These are phyloP conservation scores for Timandra comae DNA, from an alignment of 2,888 invertebrate genomes.

Conservation along the genomic window DNA sequence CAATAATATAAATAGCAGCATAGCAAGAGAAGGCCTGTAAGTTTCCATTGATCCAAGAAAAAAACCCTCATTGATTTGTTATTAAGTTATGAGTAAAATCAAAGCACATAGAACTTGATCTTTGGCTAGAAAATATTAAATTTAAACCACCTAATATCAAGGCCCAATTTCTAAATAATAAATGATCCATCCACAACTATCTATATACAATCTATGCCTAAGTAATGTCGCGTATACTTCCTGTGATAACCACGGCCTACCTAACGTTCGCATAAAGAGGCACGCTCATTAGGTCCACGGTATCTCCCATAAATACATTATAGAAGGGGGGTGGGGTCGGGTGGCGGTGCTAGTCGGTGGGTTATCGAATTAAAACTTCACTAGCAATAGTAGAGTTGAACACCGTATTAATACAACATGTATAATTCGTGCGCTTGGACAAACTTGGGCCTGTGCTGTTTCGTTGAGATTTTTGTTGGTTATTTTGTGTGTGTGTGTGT, in stretches of 20 bases:
- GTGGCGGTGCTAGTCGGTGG: constrained; percentile 25
- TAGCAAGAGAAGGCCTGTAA: too few species aligned
- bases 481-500: background rate
- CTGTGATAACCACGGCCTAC: constrained; percentile 29
- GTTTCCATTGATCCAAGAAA: too few species aligned
- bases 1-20: too few species aligned
- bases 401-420: constrained; percentile 75
- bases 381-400: constrained; percentile 75
- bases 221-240: too few species aligned
- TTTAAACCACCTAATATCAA: too few species aligned
- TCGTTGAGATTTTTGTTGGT: constrained; percentile 13
- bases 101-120: too few species aligned
- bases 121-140: too few species aligned
- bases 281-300: constrained; percentile 71
- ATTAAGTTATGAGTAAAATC: too few species aligned
- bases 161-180: too few species aligned
- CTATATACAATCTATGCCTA: too few species aligned
- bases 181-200: too few species aligned
- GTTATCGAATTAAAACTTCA: constrained; percentile 36
- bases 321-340: constrained; percentile 37
- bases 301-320: constrained; percentile 76
- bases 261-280: constrained; percentile 58
- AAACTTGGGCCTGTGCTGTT: constrained; percentile 49
- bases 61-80: too few species aligned
- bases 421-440: constrained; percentile 73